Evolutionary conservation across 1,140 invertebrate genomes (phyloP).

Genomic region (Manduca sexta): DNA sequence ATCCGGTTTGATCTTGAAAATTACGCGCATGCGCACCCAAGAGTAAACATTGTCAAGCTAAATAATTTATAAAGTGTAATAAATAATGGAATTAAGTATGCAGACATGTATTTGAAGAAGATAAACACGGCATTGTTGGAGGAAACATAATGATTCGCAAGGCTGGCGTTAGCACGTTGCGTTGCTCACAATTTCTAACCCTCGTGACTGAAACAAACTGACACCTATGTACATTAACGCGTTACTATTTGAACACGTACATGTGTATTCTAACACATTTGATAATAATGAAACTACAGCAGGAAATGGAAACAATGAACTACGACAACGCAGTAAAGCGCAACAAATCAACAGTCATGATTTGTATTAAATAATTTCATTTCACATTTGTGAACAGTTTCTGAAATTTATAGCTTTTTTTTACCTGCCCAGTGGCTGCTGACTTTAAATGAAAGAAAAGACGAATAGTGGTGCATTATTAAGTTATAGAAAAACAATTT

Average conservation of each 20-base stretch:
- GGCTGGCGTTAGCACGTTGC: slow-evolving; percentile 39
- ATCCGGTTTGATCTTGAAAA: too few relatives aligned
- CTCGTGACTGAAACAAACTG: slow-evolving; percentile 37
- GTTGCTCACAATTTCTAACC: slow-evolving; percentile 9
- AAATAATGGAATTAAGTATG: slow-evolving; percentile 8
- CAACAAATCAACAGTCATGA: slow-evolving; percentile 5
- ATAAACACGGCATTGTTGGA: slow-evolving; percentile 13
- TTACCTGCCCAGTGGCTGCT: too few relatives aligned
- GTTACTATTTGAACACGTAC: neutral
- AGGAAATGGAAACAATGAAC: slow-evolving; percentile 9
- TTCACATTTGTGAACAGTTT: too few relatives aligned
- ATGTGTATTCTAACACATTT: neutral
- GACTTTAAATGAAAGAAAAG: too few relatives aligned
- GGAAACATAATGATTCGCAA: slow-evolving; percentile 24
- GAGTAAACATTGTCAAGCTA: slow-evolving; percentile 1
- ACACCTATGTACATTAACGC: slow-evolving; percentile 3
- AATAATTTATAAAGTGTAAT: slow-evolving; percentile 12
- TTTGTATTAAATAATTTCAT: neutral
- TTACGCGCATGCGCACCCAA: too few relatives aligned
- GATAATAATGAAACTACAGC: slow-evolving; percentile 8
- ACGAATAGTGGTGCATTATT: too few relatives aligned
- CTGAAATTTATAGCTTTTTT: too few relatives aligned
- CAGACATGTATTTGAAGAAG: slow-evolving; percentile 2
- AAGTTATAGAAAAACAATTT: neutral
- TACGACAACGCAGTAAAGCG: neutral